Base-by-base conservation (phyloP, 2,888 invertebrate species). In the Apomyelois bistriatella region DNA sequence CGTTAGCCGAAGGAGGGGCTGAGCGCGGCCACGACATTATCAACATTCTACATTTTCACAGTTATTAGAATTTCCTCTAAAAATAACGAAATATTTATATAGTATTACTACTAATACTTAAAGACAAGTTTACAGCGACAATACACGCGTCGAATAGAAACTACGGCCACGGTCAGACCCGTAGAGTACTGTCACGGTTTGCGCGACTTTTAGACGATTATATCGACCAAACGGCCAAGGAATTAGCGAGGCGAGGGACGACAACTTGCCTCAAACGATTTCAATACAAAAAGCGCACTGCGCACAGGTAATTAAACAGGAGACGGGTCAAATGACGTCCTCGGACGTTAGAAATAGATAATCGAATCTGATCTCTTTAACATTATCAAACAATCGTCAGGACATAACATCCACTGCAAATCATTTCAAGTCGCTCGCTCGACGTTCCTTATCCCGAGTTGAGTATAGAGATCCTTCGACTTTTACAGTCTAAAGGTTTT, bases 1-100 rank as follows among this genome's bases (percentile, higher is more conserved):
- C 75, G 68, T 64, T 60, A 57, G 49, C 42, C 12, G 52, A 32
- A 15, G 38, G 16, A 22, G 5, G 22, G 35, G 35, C 40, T 43
- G 40, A 16, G 38, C 17, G 37, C 42, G 49, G 52, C n/a, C 40
- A 38, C 30, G 7, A n/a, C 40, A 22, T n/a, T n/a, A n/a, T n/a
- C n/a, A n/a, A n/a, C n/a, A 9, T 6, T 7, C 32, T 16, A 46
- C 16, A 17, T 32, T 43, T 16, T 16, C 32, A 28, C 46, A 32
- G 46, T 12, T 30, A 32, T 46, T 30, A 30, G 6, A 46, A 46
- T 32, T 46, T 46, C 32, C 13, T 46, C 30, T 32, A 32, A 15
- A 43, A 32, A 15, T 32, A 46, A 30, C 43, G 10, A 40, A 13
- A 15, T 12, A 13, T 43, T 13, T 43, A 22, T 22, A 22, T 22